These are phyloP conservation scores for Chrysodeixis includens DNA, from an alignment of 2,888 invertebrate genomes.

Conservation along the genomic window DNA sequence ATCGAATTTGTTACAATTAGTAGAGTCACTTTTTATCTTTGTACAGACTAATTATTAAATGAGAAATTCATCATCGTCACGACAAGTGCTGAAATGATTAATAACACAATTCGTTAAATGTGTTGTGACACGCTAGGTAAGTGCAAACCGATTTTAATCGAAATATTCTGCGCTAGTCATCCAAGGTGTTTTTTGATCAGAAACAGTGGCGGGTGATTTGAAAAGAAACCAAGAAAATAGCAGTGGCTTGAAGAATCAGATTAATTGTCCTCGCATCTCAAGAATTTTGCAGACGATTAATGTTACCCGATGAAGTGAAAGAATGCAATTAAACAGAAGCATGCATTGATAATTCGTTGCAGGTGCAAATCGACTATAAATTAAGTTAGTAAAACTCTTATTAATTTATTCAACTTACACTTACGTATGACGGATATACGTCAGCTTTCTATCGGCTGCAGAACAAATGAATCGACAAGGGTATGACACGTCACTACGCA, in stretches of 20 bases:
- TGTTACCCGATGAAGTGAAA: conserved; percentile 57
- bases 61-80: conserved; percentile 62
- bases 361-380: conserved; percentile 63
- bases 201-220: conserved; percentile 41
- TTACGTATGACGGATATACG: conserved; percentile 39
- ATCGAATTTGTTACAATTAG: conserved; percentile 45
- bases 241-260: conserved; percentile 44
- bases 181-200: conserved; percentile 48
- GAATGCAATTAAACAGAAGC: conserved; percentile 60
- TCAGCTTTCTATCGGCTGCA: conserved; percentile 35
- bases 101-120: conserved; percentile 51
- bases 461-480: conserved; percentile 27
- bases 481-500: conserved; percentile 55
- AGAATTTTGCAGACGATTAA: conserved; percentile 59
- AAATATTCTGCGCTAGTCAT: conserved; percentile 49
- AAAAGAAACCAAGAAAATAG: conserved; percentile 54
- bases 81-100: conserved; percentile 62
- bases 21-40: conserved; percentile 41
- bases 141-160: conserved; percentile 43
- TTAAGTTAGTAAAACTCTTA: conserved; percentile 48
- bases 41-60: conserved; percentile 43
- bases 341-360: conserved; percentile 58
- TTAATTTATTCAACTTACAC: conserved; percentile 43
- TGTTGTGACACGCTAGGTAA: conserved; percentile 45
- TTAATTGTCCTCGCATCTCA: conserved; percentile 50